phyloP scores from a whole-genome alignment of 2,797 vertebrate species.

The Notoglanidium macrostoma region DNA sequence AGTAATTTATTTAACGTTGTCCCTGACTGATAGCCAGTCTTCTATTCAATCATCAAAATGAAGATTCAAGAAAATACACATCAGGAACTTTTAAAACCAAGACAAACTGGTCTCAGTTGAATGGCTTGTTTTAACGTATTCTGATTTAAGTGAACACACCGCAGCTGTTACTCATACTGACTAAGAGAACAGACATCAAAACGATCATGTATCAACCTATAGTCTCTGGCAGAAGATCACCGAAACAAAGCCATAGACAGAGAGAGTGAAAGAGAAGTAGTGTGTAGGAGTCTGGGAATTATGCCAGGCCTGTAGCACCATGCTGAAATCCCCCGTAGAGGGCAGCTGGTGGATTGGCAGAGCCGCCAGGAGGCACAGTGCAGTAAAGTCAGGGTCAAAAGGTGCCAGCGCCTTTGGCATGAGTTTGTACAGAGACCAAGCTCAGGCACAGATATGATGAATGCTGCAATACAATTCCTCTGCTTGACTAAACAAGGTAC shows the following conservation, averaged over 20 bases:
- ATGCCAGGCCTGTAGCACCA: conserved; percentile 44
- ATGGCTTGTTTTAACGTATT: neutral
- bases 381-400: conserved; percentile 28
- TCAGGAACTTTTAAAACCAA: neutral
- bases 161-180: conserved; percentile 20
- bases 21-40: neutral
- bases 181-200: neutral
- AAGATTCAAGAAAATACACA: neutral
- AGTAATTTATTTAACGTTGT: neutral
- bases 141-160: neutral
- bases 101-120: neutral
- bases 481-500: neutral
- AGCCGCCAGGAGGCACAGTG: conserved; percentile 21
- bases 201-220: conserved; percentile 1
- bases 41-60: no score
- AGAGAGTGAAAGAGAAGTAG: conserved; percentile 52
- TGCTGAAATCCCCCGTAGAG: conserved; percentile 59
- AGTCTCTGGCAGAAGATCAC: conserved; percentile 11
- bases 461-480: neutral
- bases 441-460: neutral
- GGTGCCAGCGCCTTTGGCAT: conserved; percentile 10
- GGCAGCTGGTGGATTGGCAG: conserved; percentile 33
- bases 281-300: conserved; percentile 33
- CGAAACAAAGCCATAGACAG: conserved; percentile 6
- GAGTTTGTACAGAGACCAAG: neutral